Percentiles rank a stretch among this genome's conserved stretches.
These are phyloP conservation scores for Sebastolobus alascanus DNA, from an alignment of 2,797 vertebrate species.

Conservation along the genomic window DNA sequence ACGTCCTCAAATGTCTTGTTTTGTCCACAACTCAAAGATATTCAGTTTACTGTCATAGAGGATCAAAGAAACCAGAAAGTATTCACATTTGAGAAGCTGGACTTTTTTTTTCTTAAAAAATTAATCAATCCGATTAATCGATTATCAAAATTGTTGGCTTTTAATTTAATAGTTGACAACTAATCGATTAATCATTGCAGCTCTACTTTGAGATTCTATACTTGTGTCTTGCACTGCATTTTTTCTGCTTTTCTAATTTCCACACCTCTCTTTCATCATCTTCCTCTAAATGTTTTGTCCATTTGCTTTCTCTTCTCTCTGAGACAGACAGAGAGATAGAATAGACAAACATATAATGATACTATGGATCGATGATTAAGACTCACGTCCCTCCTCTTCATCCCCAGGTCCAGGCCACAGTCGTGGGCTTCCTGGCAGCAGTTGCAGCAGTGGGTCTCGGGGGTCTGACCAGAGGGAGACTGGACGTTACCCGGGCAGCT, in stretches of 20 bases:
- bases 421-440: conserved; percentile 91
- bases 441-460: conserved; percentile 87
- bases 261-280: not conserved
- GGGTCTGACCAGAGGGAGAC: conserved; percentile 77
- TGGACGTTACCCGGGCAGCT: conserved; percentile 82
- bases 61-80: too few relatives aligned
- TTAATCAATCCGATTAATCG: too few relatives aligned
- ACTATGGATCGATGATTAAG: not conserved
- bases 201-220: not conserved
- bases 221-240: not conserved
- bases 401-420: conserved; percentile 90
- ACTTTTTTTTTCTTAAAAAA: too few relatives aligned
- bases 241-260: not conserved
- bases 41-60: too few relatives aligned
- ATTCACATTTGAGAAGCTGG: too few relatives aligned
- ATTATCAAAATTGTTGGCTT: too few relatives aligned
- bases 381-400: not conserved
- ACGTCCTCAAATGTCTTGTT: too few relatives aligned
- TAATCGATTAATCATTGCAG: too few relatives aligned
- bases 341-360: not conserved
- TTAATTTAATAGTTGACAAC: too few relatives aligned
- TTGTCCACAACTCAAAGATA: too few relatives aligned
- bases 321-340: not conserved
- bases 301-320: not conserved
- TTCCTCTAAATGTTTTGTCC: not conserved